Conservation (phyloP, 2,113 vertebrate genomes). For the Haemorhous mexicanus region DNA sequence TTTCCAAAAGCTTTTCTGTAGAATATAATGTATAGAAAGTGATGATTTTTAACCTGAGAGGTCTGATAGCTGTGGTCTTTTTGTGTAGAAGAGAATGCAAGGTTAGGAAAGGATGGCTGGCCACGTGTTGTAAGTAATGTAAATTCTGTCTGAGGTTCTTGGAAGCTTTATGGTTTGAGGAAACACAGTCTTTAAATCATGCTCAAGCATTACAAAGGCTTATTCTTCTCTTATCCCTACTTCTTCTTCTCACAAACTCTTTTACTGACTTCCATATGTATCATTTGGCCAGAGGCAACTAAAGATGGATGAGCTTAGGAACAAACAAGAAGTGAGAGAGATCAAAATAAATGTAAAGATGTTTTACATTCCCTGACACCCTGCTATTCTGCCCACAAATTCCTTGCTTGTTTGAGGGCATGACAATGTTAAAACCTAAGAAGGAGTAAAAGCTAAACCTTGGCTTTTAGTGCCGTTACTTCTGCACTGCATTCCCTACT, state of each 20-base stretch:
- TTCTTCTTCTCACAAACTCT: neutral
- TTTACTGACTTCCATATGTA: neutral
- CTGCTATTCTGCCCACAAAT: neutral
- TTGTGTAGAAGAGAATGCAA: neutral
- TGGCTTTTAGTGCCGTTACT: neutral
- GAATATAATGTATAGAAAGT: neutral
- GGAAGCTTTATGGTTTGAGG: neutral
- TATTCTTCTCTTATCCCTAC: neutral
- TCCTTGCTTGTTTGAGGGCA: neutral
- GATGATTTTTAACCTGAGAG: neutral
- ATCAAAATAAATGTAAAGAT: neutral
- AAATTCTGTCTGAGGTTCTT: neutral
- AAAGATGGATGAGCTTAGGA: neutral
- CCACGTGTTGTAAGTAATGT: neutral
- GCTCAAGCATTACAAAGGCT: neutral
- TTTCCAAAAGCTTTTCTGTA: neutral
- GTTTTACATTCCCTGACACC: neutral
- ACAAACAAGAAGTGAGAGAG: neutral
- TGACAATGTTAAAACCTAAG: neutral
- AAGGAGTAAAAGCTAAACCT: neutral
- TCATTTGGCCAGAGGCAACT: neutral
- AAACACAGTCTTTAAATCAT: neutral
- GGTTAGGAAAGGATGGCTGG: neutral
- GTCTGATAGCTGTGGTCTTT: neutral
- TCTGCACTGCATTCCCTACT: neutral